Conservation (phyloP, 35 echinoderm and acorn worm species). For the Apostichopus japonicus region DNA sequence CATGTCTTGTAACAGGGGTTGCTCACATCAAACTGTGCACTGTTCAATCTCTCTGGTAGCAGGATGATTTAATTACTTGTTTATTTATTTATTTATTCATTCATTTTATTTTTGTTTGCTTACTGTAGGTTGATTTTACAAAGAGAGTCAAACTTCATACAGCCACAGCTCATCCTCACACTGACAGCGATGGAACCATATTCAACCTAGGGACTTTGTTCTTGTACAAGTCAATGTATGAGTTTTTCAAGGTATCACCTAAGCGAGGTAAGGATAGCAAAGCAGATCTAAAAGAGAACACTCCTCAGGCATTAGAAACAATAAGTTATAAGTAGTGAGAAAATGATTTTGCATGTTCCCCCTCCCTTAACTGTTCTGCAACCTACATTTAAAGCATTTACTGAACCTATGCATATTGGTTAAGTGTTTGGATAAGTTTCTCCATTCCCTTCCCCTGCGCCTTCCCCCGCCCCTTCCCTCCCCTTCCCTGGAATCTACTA, state of each 20-base stretch:
- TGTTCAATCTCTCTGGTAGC: background rate
- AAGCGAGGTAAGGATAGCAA: background rate
- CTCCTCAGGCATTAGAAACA: too few relatives aligned
- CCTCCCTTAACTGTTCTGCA: too few relatives aligned
- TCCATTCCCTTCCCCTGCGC: too few relatives aligned
- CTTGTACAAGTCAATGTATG: slow-evolving; percentile 52
- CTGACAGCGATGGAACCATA: slow-evolving; percentile 42
- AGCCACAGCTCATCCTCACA: slow-evolving; percentile 70
- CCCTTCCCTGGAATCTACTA: too few relatives aligned
- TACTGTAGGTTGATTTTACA: slow-evolving; percentile 44
- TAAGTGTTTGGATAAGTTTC: too few relatives aligned
- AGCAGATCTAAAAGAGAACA: too few relatives aligned
- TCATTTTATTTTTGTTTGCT: background rate
- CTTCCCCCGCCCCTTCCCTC: too few relatives aligned
- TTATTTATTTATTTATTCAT: too few relatives aligned
- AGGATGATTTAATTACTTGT: background rate
- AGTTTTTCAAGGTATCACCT: slow-evolving; percentile 46
- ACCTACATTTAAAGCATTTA: too few relatives aligned
- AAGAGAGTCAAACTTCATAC: slow-evolving; percentile 24
- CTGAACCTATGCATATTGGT: too few relatives aligned
- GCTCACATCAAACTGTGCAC: background rate
- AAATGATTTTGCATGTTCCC: too few relatives aligned
- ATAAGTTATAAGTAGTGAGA: too few relatives aligned
- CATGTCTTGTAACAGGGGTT: background rate
- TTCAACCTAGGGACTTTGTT: slow-evolving; percentile 62